phyloP scores from a whole-genome alignment of 1,140 invertebrate genomes.

The Leptopilina boulardi region DNA sequence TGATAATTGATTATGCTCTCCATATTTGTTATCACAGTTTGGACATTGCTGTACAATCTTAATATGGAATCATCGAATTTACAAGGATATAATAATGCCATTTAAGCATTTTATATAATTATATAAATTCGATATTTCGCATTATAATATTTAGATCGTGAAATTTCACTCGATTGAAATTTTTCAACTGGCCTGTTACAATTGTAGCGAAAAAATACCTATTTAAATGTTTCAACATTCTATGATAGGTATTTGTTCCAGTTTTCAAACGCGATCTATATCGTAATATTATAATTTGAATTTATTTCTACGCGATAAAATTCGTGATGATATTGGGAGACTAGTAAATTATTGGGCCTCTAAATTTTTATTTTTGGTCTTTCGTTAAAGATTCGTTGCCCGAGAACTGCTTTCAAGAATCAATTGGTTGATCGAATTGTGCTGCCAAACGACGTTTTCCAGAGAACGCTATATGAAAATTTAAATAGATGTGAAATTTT shows the following conservation, averaged over 20 bases:
- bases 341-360: background rate
- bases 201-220: constrained; percentile 2
- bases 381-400: background rate
- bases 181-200: background rate
- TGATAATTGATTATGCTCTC: constrained; percentile 32
- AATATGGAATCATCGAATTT: constrained; percentile 54
- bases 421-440: constrained; percentile 72
- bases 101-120: constrained; percentile 36
- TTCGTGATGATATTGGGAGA: background rate
- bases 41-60: constrained; percentile 66
- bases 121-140: constrained; percentile 24
- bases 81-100: constrained; percentile 57
- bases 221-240: constrained; percentile 1
- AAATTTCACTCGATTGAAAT: constrained; percentile 9
- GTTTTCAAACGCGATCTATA: constrained; percentile 40
- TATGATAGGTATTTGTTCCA: constrained; percentile 49
- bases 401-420: constrained; percentile 54
- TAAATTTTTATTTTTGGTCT: background rate
- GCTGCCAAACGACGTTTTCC: constrained; percentile 72
- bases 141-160: background rate
- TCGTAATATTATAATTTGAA: constrained; percentile 39
- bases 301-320: constrained; percentile 24
- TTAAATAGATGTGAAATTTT: no score
- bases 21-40: constrained; percentile 69
- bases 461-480: constrained; percentile 59